These are phyloP conservation scores for Peromyscus attwateri DNA, from an alignment of 2,797 vertebrate genomes.

Conservation along the genomic window DNA sequence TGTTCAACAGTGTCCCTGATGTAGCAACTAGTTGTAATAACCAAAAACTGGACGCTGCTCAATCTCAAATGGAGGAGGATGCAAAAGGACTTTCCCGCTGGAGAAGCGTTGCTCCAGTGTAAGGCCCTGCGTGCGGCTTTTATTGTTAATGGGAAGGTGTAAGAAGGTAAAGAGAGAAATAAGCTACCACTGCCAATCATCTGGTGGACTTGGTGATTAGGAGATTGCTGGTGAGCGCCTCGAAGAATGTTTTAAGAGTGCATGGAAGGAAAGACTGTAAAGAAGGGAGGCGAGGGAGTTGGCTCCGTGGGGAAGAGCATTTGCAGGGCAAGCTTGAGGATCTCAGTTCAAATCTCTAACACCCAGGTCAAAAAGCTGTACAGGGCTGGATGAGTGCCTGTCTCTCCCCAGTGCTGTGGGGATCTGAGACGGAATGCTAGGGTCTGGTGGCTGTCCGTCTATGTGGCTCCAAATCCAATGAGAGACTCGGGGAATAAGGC, in stretches of 20 bases:
- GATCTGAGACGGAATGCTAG: background rate
- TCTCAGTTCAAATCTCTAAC: background rate
- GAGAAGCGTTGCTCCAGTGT: background rate
- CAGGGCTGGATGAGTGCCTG: background rate
- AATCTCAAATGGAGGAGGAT: background rate
- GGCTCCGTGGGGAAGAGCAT: background rate
- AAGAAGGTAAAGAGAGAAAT: background rate
- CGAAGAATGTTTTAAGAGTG: background rate
- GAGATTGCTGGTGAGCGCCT: background rate
- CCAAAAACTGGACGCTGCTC: constrained; percentile 3
- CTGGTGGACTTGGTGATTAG: constrained; percentile 38
- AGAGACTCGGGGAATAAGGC: background rate
- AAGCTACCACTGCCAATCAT: background rate
- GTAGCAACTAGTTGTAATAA: background rate
- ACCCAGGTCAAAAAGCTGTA: background rate
- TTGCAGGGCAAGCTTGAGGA: background rate
- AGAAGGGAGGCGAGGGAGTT: background rate
- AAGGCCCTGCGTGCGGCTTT: background rate
- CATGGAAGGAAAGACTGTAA: background rate
- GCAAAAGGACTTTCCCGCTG: background rate
- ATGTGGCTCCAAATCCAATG: background rate
- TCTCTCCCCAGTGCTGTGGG: background rate
- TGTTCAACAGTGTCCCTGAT: background rate
- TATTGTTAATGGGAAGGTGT: constrained; percentile 13
- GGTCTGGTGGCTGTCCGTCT: background rate